Evolutionary conservation across 2,113 vertebrate species (phyloP).

Genomic region (Willisornis vidua): DNA sequence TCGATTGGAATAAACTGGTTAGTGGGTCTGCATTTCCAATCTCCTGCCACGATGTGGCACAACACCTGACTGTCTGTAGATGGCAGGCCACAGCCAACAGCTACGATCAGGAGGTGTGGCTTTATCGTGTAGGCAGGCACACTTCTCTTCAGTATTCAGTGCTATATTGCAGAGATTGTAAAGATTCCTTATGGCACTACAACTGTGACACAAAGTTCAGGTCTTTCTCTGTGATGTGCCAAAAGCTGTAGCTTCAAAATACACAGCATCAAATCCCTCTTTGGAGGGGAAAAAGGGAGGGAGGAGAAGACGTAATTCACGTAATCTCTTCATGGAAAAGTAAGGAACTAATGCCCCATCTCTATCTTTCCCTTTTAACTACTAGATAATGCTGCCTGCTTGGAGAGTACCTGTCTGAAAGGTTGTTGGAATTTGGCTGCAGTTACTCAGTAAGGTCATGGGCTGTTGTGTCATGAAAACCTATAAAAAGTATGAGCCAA

Average conservation of each 20-base stretch:
- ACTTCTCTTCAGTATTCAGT: neutral
- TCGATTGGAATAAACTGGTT: neutral
- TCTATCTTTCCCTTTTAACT: neutral
- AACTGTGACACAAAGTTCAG: neutral
- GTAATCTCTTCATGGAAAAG: neutral
- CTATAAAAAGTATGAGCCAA: neutral
- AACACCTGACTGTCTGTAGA: neutral
- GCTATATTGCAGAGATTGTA: accelerated
- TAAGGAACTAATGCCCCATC: neutral
- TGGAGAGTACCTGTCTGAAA: neutral
- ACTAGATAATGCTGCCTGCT: neutral
- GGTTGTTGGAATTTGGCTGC: neutral
- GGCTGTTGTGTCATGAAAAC: neutral
- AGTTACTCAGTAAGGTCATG: neutral
- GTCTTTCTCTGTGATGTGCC: neutral
- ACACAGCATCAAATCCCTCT: neutral
- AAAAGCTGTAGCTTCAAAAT: neutral
- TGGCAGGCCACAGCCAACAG: neutral
- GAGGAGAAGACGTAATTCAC: neutral
- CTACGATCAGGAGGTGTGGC: neutral
- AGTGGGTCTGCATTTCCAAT: neutral
- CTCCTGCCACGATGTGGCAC: neutral
- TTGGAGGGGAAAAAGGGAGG: neutral
- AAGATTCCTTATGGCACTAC: neutral
- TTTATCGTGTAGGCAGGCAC: neutral